Conservation (phyloP, 2,888 invertebrate species). For the Poecilus cupreus region DNA sequence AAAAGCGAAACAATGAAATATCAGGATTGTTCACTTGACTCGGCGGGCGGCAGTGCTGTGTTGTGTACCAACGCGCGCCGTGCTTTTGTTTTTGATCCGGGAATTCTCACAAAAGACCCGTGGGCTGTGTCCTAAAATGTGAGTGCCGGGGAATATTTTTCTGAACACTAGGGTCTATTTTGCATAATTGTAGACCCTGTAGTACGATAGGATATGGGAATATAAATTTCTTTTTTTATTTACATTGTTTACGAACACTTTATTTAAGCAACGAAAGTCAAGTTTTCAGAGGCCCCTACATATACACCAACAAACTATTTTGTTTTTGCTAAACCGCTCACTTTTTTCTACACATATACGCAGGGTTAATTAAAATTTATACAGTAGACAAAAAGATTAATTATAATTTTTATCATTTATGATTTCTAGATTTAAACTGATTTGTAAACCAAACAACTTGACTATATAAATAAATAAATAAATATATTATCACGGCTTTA, state of each 20-base stretch:
- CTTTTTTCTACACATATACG: too few relatives aligned
- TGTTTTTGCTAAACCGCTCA: too few relatives aligned
- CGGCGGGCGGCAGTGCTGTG: neutral
- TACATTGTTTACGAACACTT: neutral
- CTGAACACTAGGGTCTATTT: conserved; percentile 37
- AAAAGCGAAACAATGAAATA: conserved; percentile 53
- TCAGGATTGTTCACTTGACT: conserved; percentile 51
- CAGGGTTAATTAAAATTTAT: too few relatives aligned
- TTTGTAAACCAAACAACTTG: too few relatives aligned
- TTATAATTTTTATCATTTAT: too few relatives aligned
- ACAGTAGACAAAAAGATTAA: too few relatives aligned
- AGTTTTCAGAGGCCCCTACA: neutral
- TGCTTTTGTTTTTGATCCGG: conserved; percentile 35
- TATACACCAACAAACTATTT: neutral
- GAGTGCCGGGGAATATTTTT: conserved; percentile 12
- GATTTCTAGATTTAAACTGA: too few relatives aligned
- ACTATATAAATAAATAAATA: too few relatives aligned
- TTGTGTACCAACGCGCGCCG: neutral
- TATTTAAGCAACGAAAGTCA: neutral
- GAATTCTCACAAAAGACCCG: conserved; percentile 16
- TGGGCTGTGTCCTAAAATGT: conserved; percentile 3
- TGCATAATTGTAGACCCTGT: conserved; percentile 28
- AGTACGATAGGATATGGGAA: neutral
- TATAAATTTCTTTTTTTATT: conserved; percentile 27
- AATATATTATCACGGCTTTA: too few relatives aligned